Percentiles rank a stretch among this genome's conserved stretches.
phyloP scores from a whole-genome alignment of 2,797 vertebrate genomes.

The Microcaecilia unicolor region DNA sequence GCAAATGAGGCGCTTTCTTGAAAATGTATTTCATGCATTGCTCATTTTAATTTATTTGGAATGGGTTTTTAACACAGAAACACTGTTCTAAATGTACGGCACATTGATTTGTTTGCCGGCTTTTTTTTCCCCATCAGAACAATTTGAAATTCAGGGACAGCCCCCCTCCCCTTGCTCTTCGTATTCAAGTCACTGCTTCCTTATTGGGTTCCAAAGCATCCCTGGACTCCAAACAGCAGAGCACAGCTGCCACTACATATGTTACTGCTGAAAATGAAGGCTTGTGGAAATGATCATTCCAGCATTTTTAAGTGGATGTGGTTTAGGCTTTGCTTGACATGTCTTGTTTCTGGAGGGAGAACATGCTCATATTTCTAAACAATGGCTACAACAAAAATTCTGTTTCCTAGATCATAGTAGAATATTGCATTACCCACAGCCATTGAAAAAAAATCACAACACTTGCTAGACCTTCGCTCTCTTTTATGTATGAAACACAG shows the following conservation, averaged over 20 bases:
- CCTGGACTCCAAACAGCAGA: conserved; percentile 21
- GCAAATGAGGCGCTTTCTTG: background rate
- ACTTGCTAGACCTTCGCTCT: too few species aligned
- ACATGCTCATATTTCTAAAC: conserved; percentile 27
- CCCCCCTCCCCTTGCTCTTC: conserved; percentile 19
- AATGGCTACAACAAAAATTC: conserved; percentile 12
- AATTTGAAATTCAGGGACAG: conserved; percentile 27
- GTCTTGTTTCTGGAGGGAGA: conserved; percentile 31
- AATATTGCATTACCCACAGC: too few species aligned
- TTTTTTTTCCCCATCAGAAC: conserved; percentile 29
- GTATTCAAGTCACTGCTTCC: conserved; percentile 36
- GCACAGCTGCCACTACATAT: conserved; percentile 43
- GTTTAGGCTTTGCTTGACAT: conserved; percentile 29
- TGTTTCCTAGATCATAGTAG: too few species aligned
- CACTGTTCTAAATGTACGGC: conserved; percentile 3
- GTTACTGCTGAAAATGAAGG: conserved; percentile 42
- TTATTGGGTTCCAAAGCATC: conserved; percentile 31
- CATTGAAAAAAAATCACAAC: too few species aligned
- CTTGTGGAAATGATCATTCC: conserved; percentile 44
- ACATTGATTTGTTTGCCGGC: conserved; percentile 13
- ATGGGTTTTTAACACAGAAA: background rate
- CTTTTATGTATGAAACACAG: too few species aligned
- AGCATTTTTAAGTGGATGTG: conserved; percentile 23
- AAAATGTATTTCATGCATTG: background rate
- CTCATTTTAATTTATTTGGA: conserved; percentile 11